These are phyloP conservation scores for Cynopterus brachyotis DNA, from an alignment of 2,113 vertebrate species.

Conservation along the genomic window DNA sequence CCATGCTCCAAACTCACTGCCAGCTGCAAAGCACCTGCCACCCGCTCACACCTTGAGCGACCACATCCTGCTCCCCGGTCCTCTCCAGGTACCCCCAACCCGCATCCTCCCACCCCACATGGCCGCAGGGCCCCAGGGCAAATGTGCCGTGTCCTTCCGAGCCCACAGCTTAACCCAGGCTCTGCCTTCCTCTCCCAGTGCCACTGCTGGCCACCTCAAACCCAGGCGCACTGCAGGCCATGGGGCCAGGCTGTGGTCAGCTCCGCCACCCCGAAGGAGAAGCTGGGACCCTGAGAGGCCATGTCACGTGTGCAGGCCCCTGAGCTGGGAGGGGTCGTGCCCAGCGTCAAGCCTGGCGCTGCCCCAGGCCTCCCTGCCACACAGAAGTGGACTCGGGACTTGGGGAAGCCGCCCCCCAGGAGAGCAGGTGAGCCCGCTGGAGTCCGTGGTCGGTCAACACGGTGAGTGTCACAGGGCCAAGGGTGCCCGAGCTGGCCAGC, in stretches of 20 bases:
- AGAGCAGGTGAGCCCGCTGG: neutral
- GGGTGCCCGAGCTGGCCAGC: neutral
- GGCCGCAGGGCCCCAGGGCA: neutral
- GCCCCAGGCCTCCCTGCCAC: neutral
- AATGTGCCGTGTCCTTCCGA: neutral
- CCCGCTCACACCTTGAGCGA: neutral
- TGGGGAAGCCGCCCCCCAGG: neutral
- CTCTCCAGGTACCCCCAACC: neutral
- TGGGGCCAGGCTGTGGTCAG: neutral
- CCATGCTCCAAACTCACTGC: neutral
- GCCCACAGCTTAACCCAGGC: neutral
- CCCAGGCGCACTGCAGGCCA: neutral
- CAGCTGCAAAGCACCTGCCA: neutral
- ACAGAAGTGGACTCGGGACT: neutral
- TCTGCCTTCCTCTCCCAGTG: neutral
- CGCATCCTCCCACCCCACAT: neutral
- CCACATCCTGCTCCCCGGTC: neutral
- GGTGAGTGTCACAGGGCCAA: accelerated
- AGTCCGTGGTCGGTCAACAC: neutral
- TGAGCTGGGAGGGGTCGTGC: neutral
- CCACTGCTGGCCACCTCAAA: neutral
- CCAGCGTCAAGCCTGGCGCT: accelerated
- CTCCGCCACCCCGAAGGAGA: neutral
- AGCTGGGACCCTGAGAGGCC: neutral
- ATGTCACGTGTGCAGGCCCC: neutral